Base-by-base conservation (phyloP, 2,113 vertebrate species). In the Osmerus eperlanus region DNA sequence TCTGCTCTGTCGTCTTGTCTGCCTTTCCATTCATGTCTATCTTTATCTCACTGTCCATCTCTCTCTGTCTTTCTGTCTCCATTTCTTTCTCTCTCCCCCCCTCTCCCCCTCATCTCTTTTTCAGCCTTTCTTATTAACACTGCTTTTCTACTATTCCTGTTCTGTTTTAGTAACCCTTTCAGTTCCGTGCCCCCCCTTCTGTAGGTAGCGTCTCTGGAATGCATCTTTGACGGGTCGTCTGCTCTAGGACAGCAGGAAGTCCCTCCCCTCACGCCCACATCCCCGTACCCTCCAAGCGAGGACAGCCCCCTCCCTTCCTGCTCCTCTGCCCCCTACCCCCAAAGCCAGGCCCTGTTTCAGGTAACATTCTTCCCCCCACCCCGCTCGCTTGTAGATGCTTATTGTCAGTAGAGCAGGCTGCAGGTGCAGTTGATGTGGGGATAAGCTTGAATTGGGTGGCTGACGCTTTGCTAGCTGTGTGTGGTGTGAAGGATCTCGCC, bases 151-250 rank as follows among this genome's bases (percentile, higher is more conserved):
- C 55, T n/a, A 47, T 56, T 71, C 54, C 41, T 19, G 55, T 56
- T 67, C 55, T 67, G 29, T 65, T 8, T 56, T 65, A 67, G 25
- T 75, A 74, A 76, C 79, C 55, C 78, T 64, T 54, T 73, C 73
- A 82, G 82, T 79, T 77, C 66, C 75, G 21, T 82, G 76, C 82
- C 74, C 73, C 72, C 75, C 78, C 74, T 53, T 79, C 70, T 84
- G 70, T 85, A 93, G 92, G 92, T 90, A 79, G 90, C 86, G 0
- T 89, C 90, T 73, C 81, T 92, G 91, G 92, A 93, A 76, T 90
- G 88, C 87, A 86, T 92, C 89, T 88, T 90, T 79, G 91, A 92
- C 18, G 90, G 89, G n/a, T 87, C 91, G 0, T 74, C 87, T 28
- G 58, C 65, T 28, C 84, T 89, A 86, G 89, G 85, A 75, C 85